phyloP scores from a whole-genome alignment of 23 tunicate genomes.

The Halocynthia roretzi region DNA sequence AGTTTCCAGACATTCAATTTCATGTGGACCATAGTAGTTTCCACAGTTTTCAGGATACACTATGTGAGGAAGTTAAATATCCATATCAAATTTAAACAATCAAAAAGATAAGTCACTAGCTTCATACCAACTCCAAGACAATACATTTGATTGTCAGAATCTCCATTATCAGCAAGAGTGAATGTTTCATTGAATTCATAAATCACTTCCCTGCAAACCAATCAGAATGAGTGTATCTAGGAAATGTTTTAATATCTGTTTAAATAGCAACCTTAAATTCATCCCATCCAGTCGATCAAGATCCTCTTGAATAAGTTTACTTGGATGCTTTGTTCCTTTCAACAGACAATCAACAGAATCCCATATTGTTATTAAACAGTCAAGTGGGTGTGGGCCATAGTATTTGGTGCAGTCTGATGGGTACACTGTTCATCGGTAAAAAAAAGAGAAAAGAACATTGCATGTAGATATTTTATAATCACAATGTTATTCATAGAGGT shows the following conservation, averaged over 20 bases:
- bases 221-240: too few species aligned
- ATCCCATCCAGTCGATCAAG: neutral
- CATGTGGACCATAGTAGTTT: constrained; percentile 13
- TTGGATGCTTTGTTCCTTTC: constrained; percentile 19
- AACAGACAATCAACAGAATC: constrained; percentile 2
- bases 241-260: neutral
- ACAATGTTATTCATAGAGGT: too few species aligned
- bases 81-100: neutral
- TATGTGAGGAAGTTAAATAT: neutral
- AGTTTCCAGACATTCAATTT: constrained; percentile 13
- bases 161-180: constrained; percentile 4
- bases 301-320: neutral
- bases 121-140: constrained; percentile 26
- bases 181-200: constrained; percentile 16
- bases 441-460: too few species aligned
- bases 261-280: neutral
- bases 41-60: constrained; percentile 17
- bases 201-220: neutral
- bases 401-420: constrained; percentile 15
- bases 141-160: neutral
- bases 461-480: too few species aligned
- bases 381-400: constrained; percentile 23
- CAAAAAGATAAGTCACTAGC: neutral
- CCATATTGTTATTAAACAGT: constrained; percentile 26
- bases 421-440: neutral